A percentile compares a stretch with the other conserved stretches of the same genome.
Evolutionary conservation across 2,113 vertebrate genomes (phyloP).

Genomic region (Laticauda laticaudata): DNA sequence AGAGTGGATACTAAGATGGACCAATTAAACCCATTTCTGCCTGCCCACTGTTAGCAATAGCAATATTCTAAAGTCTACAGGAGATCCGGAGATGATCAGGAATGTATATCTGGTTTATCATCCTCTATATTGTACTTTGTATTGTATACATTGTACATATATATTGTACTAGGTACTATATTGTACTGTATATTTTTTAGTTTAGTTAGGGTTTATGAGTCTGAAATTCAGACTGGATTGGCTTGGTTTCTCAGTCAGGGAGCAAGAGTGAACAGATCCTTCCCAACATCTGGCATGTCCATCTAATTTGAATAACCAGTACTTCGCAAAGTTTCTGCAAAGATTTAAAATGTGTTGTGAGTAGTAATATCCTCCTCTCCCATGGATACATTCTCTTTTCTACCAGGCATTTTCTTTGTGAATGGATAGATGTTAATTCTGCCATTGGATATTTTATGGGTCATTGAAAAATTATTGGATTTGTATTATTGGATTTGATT

Average conservation of each 20-base stretch:
- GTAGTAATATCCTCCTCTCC: background rate
- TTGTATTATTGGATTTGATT: constrained; percentile 29
- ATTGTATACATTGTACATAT: no score
- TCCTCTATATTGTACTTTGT: background rate
- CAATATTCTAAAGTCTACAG: background rate
- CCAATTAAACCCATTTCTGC: background rate
- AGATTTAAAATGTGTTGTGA: background rate
- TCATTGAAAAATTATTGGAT: background rate
- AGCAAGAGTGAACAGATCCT: background rate
- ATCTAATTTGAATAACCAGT: background rate
- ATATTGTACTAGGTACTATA: background rate
- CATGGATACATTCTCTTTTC: background rate
- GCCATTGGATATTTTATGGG: background rate
- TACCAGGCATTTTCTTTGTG: background rate
- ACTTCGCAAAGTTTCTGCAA: background rate
- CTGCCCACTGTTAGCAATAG: background rate
- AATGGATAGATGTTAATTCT: constrained; percentile 16
- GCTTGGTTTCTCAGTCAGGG: background rate
- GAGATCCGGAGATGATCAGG: background rate
- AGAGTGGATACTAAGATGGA: background rate
- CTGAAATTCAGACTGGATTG: background rate
- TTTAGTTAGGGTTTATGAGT: background rate
- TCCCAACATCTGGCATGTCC: background rate
- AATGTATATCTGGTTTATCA: background rate
- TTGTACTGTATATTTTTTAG: background rate